Conservation (phyloP, 30 jellyfish, hydroid and myxozoan genomes). For the Turritopsis rubra region DNA sequence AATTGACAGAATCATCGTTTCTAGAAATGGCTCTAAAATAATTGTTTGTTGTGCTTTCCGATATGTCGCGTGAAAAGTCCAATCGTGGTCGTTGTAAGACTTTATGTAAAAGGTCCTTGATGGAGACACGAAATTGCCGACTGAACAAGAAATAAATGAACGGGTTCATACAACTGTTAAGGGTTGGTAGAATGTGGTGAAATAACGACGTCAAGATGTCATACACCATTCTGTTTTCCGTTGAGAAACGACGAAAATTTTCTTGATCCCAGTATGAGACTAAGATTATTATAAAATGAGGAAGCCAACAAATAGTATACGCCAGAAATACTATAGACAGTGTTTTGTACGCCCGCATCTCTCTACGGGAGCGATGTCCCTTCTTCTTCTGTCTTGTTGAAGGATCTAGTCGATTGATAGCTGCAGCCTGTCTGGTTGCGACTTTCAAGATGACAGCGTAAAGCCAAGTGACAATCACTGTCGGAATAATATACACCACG, state of each 20-base stretch:
- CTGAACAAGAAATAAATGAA: conserved; percentile 13
- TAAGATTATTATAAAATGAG: not conserved
- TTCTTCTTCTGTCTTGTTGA: not conserved
- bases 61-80: not conserved
- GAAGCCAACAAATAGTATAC: conserved; percentile 19
- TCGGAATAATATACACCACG: conserved; percentile 18
- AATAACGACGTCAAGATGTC: not conserved
- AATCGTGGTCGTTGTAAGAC: not conserved
- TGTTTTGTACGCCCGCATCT: conserved; percentile 3
- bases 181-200: conserved; percentile 1
- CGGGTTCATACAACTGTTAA: conserved; percentile 19
- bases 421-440: conserved; percentile 15
- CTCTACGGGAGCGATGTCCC: not conserved
- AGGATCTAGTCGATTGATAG: not conserved
- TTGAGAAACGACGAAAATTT: not conserved
- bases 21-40: not conserved
- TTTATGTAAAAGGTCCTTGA: conserved; percentile 4
- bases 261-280: conserved; percentile 7
- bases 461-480: not conserved
- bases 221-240: not conserved
- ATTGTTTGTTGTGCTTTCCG: not conserved
- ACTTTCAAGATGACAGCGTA: not conserved
- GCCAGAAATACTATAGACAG: conserved; percentile 5
- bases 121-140: not conserved
- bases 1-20: not conserved